Conservation (phyloP, 2,888 invertebrate genomes). For the Tricholauxania praeusta region DNA sequence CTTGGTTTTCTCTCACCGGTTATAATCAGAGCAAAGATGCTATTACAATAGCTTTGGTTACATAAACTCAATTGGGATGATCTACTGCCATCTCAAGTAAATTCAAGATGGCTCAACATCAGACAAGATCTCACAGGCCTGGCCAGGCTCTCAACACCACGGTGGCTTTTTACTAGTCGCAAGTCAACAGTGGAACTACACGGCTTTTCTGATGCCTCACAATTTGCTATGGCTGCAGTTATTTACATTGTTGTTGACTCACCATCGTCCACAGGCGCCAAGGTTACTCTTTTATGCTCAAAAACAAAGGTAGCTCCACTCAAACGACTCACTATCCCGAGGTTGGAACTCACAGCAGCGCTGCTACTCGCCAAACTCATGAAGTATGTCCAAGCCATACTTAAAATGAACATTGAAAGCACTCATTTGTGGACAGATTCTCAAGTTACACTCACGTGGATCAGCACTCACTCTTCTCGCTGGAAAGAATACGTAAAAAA, state of each 20-base stretch:
- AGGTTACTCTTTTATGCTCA: not conserved
- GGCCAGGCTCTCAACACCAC: not conserved
- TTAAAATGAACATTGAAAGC: too few species aligned
- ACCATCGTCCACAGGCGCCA: not conserved
- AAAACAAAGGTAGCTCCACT: not conserved
- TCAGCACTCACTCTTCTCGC: too few species aligned
- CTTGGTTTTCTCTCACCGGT: constrained; percentile 29
- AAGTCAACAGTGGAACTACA: constrained; percentile 7
- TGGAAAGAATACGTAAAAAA: not conserved
- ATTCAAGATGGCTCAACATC: too few species aligned
- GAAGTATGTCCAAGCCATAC: too few species aligned
- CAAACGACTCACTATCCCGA: not conserved
- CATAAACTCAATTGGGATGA: too few species aligned
- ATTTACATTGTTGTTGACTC: not conserved
- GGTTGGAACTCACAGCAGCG: not conserved
- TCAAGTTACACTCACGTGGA: too few species aligned
- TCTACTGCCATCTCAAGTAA: too few species aligned
- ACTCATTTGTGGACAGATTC: too few species aligned
- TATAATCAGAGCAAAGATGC: constrained; percentile 18
- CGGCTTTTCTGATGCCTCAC: constrained; percentile 23
- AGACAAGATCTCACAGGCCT: constrained; percentile 11
- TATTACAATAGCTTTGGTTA: constrained; percentile 25
- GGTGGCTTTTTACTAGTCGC: not conserved
- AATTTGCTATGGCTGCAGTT: constrained; percentile 1
- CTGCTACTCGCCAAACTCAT: not conserved